phyloP scores from a whole-genome alignment of 30 jellyfish, hydroid and myxozoan species.

The Aurelia aurita complex sp. Pacific region DNA sequence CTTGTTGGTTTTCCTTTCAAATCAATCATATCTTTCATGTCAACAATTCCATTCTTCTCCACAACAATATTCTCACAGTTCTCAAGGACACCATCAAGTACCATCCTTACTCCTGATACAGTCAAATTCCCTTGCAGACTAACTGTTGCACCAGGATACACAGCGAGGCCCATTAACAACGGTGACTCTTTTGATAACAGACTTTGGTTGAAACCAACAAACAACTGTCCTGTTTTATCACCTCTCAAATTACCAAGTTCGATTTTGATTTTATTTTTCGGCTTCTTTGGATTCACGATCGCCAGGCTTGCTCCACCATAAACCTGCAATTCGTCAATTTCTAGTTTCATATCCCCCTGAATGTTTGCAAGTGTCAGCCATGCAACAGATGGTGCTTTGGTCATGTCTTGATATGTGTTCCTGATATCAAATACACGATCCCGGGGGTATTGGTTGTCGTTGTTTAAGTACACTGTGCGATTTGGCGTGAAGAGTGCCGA shows the following conservation, averaged over 20 bases:
- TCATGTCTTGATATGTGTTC: conserved; percentile 22
- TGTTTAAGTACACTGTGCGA: conserved; percentile 45
- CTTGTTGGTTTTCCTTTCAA: conserved; percentile 37
- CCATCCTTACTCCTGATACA: conserved; percentile 66
- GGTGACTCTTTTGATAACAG: conserved; percentile 66
- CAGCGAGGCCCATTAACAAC: conserved; percentile 61
- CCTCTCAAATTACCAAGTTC: conserved; percentile 59
- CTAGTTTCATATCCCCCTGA: conserved; percentile 37
- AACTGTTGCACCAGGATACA: conserved; percentile 63
- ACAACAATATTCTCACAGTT: conserved; percentile 63
- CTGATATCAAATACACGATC: conserved; percentile 44
- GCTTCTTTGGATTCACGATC: conserved; percentile 27
- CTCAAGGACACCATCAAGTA: conserved; percentile 64
- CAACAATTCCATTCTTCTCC: conserved; percentile 58
- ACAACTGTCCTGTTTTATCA: conserved; percentile 53
- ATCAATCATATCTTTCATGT: conserved; percentile 64
- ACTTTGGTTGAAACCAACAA: conserved; percentile 49
- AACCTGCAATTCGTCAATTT: conserved; percentile 66
- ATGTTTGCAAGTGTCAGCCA: conserved; percentile 61
- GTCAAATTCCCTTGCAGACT: conserved; percentile 62
- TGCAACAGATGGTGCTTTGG: conserved; percentile 57
- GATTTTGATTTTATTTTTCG: conserved; percentile 8
- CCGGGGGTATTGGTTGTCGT: conserved; percentile 57
- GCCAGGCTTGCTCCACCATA: conserved; percentile 65
- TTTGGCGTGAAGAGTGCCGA: conserved; percentile 29